phyloP scores from a whole-genome alignment of 2,888 invertebrate species.

The Catotricha subobsoleta region DNA sequence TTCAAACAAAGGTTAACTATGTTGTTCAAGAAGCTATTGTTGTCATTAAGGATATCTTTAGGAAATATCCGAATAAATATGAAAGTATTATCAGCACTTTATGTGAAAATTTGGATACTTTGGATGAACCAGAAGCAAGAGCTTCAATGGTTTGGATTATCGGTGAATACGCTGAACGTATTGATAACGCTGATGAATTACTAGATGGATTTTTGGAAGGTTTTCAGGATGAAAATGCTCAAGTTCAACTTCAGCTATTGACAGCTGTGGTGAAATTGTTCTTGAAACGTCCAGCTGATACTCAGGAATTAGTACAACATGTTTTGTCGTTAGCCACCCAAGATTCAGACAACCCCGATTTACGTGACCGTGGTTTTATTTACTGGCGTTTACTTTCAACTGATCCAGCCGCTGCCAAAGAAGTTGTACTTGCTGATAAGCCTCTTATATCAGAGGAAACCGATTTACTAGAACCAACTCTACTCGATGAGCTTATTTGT shows the following conservation, averaged over 20 bases:
- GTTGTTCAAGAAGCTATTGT: constrained; percentile 99
- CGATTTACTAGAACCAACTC: constrained; percentile 89
- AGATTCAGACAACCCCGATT: constrained; percentile 94
- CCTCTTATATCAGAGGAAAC: constrained; percentile 98
- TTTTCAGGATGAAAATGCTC: constrained; percentile 92
- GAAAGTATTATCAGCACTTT: constrained; percentile 98
- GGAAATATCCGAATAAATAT: constrained; percentile 98
- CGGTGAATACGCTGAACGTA: constrained; percentile 97
- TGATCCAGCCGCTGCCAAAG: constrained; percentile 98
- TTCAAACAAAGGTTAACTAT: constrained; percentile 99
- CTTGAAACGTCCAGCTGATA: constrained; percentile 93
- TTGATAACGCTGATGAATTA: constrained; percentile 97
- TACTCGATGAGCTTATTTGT: constrained; percentile 94
- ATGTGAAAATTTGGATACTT: constrained; percentile 94
- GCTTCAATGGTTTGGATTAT: constrained; percentile 95
- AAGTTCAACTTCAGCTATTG: constrained; percentile 87
- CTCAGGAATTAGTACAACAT: constrained; percentile 96
- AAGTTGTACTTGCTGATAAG: constrained; percentile 96
- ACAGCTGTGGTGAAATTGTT: constrained; percentile 98
- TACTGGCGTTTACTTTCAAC: constrained; percentile 98
- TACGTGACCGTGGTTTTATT: constrained; percentile 96
- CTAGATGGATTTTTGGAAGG: constrained; percentile 96
- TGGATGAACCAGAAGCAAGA: constrained; percentile 97
- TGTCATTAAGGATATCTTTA: constrained; percentile 94
- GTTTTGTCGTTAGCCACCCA: constrained; percentile 76